Evolutionary conservation across 1,140 invertebrate species (phyloP).

Genomic region (Drosophila miranda): DNA sequence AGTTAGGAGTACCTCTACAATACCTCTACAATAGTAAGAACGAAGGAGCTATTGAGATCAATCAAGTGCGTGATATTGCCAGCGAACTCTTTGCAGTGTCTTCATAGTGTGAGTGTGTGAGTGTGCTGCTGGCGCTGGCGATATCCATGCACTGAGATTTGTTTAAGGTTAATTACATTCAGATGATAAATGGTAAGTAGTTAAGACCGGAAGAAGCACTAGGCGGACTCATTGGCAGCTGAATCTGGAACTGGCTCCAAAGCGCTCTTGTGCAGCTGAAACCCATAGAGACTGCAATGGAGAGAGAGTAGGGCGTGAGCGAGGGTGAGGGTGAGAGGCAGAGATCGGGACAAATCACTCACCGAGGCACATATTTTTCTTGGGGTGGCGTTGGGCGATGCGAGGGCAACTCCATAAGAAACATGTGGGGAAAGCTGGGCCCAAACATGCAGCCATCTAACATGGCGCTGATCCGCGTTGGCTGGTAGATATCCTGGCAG

Average conservation of each 20-base stretch:
- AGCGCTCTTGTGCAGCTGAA: constrained; percentile 25
- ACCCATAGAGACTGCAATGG: constrained; percentile 29
- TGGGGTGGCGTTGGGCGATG: constrained; percentile 6
- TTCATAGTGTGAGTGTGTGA: not conserved
- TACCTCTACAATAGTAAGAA: too few relatives aligned
- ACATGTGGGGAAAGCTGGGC: constrained; percentile 66
- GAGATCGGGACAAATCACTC: not conserved
- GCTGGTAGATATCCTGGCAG: constrained; percentile 52
- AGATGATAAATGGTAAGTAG: too few relatives aligned
- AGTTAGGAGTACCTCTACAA: too few relatives aligned
- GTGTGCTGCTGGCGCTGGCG: too few relatives aligned
- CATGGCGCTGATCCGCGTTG: constrained; percentile 9
- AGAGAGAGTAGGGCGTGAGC: too few relatives aligned
- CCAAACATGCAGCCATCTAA: constrained; percentile 68
- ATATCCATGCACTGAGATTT: not conserved
- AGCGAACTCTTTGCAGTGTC: not conserved
- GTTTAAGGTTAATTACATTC: too few relatives aligned
- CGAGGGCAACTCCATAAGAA: constrained; percentile 49
- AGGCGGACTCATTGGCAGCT: too few relatives aligned
- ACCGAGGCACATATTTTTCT: constrained; percentile 38
- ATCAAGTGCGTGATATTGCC: constrained; percentile 24
- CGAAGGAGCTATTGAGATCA: too few relatives aligned
- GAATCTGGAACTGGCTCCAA: not conserved
- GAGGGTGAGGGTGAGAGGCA: not conserved
- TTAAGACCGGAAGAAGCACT: too few relatives aligned